Evolutionary conservation across 1,140 invertebrate species (phyloP).

Genomic region (Drosophila seguyi): DNA sequence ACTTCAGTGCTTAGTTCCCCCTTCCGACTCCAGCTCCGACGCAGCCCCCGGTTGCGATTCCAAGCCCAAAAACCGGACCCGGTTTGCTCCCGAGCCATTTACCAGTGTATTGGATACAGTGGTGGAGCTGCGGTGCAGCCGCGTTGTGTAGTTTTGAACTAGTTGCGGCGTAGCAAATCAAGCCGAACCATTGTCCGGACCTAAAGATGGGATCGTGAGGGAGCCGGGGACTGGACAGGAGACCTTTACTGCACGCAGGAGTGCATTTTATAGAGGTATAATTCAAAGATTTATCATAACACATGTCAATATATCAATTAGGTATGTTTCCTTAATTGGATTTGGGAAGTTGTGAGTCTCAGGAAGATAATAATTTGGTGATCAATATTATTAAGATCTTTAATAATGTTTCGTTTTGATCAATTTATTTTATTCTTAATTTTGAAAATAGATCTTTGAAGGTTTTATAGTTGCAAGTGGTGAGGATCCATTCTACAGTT

Average conservation of each 20-base stretch:
- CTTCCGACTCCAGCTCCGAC: neutral
- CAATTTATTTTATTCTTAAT: neutral
- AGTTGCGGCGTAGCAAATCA: slow-evolving; percentile 56
- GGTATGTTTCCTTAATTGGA: neutral
- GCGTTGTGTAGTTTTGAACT: slow-evolving; percentile 58
- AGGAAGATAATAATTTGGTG: neutral
- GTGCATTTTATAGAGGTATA: neutral
- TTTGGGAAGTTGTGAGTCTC: neutral
- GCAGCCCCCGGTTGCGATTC: slow-evolving; percentile 15
- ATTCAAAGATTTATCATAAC: neutral
- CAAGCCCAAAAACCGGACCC: slow-evolving; percentile 36
- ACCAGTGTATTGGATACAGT: slow-evolving; percentile 15
- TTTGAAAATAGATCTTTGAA: too few relatives aligned
- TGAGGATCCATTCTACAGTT: too few relatives aligned
- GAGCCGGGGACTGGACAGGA: neutral
- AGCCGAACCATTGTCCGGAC: slow-evolving; percentile 33
- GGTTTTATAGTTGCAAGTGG: too few relatives aligned
- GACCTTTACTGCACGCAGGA: neutral
- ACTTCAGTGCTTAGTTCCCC: slow-evolving; percentile 4
- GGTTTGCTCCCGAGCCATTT: slow-evolving; percentile 31
- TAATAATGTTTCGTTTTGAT: too few relatives aligned
- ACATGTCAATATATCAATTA: neutral
- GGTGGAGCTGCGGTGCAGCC: slow-evolving; percentile 38
- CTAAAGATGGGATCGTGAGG: slow-evolving; percentile 21
- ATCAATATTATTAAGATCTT: neutral